Evolutionary conservation across 2,797 vertebrate genomes (phyloP).

Genomic region (Lindbergichthys nudifrons): DNA sequence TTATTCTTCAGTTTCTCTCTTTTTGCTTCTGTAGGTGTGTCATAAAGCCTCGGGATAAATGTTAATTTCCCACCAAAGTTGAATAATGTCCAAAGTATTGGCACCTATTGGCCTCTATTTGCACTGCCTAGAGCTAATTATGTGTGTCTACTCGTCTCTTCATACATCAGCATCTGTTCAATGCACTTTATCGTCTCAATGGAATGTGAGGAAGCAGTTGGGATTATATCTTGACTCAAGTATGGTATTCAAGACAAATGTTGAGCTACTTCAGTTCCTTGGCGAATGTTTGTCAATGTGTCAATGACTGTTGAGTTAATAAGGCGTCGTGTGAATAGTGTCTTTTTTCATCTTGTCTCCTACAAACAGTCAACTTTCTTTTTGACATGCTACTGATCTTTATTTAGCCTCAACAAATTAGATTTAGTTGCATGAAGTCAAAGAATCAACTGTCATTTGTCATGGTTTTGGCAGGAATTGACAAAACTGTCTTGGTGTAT

Average conservation of each 20-base stretch:
- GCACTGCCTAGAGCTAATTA: not conserved
- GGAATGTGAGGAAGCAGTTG: not conserved
- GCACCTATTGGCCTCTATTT: not conserved
- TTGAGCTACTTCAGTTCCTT: not conserved
- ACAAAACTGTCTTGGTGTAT: not conserved
- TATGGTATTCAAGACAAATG: not conserved
- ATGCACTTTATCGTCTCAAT: not conserved
- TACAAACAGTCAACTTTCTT: too few relatives aligned
- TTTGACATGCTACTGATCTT: too few relatives aligned
- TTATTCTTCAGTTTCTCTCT: not conserved
- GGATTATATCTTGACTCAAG: too few relatives aligned
- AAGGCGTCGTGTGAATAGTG: too few relatives aligned
- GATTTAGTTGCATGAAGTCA: not conserved
- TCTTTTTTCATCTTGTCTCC: too few relatives aligned
- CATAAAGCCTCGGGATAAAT: not conserved
- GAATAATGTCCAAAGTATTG: not conserved
- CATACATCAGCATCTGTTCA: not conserved
- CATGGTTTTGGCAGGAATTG: not conserved
- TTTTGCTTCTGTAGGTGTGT: not conserved
- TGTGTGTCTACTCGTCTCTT: conserved; percentile 1
- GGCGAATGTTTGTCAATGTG: too few relatives aligned
- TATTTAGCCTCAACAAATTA: not conserved
- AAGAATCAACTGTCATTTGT: not conserved
- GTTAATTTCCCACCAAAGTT: not conserved
- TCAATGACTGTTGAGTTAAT: too few relatives aligned